phyloP scores from a whole-genome alignment of 1,140 invertebrate genomes.

The Colletes latitarsis region DNA sequence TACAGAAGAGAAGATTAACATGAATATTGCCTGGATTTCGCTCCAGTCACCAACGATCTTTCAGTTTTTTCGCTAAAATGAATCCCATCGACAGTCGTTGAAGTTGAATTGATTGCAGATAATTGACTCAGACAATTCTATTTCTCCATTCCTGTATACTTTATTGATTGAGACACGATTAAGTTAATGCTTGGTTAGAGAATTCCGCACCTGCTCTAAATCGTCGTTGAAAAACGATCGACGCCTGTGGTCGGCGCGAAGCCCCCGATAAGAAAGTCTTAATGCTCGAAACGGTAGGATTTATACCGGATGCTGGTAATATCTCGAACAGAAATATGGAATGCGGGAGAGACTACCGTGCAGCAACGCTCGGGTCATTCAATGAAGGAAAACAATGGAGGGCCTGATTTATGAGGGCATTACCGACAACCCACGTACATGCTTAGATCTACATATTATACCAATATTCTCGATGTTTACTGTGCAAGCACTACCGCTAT shows the following conservation, averaged over 20 bases:
- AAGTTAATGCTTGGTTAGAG: background rate
- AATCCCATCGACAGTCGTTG: background rate
- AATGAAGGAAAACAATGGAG: conserved; percentile 69
- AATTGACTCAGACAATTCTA: no score
- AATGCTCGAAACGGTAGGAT: conserved; percentile 21
- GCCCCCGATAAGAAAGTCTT: conserved; percentile 7
- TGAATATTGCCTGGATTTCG: no score
- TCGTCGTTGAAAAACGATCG: conserved; percentile 1
- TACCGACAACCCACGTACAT: conserved; percentile 69
- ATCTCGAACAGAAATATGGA: conserved; percentile 61
- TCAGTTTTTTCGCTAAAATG: background rate
- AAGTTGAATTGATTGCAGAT: no score
- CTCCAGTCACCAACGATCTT: no score
- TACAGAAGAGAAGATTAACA: no score
- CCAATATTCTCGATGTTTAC: conserved; percentile 65
- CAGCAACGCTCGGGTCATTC: conserved; percentile 56
- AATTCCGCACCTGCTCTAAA: conserved; percentile 25
- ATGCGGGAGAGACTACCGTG: conserved; percentile 53
- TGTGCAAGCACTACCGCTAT: conserved; percentile 58
- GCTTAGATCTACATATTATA: conserved; percentile 69
- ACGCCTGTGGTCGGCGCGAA: background rate
- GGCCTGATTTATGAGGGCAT: conserved; percentile 69
- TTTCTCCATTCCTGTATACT: background rate
- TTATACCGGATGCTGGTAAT: conserved; percentile 37
- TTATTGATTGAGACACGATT: background rate